phyloP scores from a whole-genome alignment of 2,797 vertebrate species.

The Hozukius guyotensis region DNA sequence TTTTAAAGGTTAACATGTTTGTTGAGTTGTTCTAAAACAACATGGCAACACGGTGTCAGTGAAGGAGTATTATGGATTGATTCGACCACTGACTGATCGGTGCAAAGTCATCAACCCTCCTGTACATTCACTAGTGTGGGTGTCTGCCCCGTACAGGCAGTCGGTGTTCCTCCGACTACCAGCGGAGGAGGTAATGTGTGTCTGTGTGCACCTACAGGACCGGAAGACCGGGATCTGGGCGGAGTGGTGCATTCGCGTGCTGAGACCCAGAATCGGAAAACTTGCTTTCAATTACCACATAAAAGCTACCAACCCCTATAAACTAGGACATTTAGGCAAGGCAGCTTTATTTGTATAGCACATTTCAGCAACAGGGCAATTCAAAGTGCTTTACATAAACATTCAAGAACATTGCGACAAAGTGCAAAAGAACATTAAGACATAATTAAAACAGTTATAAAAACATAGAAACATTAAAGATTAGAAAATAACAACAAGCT shows the following conservation, averaged over 20 bases:
- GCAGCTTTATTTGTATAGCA: too few species aligned
- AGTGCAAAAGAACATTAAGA: too few species aligned
- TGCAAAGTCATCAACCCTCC: neutral
- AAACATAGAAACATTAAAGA: accelerated
- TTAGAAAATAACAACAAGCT: too few species aligned
- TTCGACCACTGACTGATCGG: neutral
- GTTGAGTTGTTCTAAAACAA: neutral
- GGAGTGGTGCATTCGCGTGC: constrained; percentile 28
- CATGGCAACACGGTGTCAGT: constrained; percentile 51
- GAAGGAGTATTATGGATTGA: constrained; percentile 37
- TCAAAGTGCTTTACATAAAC: too few species aligned
- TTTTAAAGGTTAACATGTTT: neutral
- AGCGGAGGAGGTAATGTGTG: neutral
- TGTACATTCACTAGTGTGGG: neutral
- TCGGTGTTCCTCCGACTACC: neutral
- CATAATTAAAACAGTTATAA: too few species aligned
- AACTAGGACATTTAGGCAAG: too few species aligned
- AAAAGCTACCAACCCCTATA: neutral
- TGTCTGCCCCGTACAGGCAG: too few species aligned
- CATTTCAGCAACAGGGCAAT: too few species aligned
- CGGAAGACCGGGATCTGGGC: constrained; percentile 10
- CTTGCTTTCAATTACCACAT: accelerated
- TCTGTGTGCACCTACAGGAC: neutral
- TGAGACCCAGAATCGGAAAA: neutral
- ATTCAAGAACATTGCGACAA: too few species aligned